A percentile compares a stretch with the other conserved stretches of the same genome.
phyloP scores from a whole-genome alignment of 2,113 vertebrate species.

The Isichthys henryi region DNA sequence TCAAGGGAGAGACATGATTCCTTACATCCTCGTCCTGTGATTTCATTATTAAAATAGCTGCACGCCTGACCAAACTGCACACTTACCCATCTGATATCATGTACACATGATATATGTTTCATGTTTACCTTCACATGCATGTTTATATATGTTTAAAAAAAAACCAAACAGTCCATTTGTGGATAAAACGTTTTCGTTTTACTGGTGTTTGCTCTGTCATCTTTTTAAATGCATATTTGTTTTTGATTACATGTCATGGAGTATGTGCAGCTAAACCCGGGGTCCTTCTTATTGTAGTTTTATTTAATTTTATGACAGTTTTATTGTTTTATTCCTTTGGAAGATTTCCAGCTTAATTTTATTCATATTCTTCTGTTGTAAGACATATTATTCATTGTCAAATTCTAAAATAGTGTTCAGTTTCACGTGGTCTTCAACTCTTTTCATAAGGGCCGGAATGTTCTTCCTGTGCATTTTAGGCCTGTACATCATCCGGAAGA shows the following conservation, averaged over 20 bases:
- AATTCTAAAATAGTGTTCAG: not conserved
- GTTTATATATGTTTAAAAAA: not conserved
- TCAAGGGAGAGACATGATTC: constrained; percentile 1
- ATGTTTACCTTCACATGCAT: not conserved
- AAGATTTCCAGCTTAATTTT: not conserved
- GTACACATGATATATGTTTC: not conserved
- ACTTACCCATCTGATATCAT: not conserved
- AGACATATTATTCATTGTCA: not conserved
- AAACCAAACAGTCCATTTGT: not conserved
- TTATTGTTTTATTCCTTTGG: not conserved
- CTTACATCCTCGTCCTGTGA: not conserved
- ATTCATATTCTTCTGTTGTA: not conserved
- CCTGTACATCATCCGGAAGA: not conserved
- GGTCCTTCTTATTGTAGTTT: not conserved
- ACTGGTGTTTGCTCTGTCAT: not conserved
- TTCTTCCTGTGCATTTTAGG: not conserved
- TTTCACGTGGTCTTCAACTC: not conserved
- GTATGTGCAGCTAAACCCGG: not conserved
- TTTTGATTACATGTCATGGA: not conserved
- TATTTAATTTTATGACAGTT: not conserved
- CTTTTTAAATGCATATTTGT: not conserved
- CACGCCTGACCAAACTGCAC: not conserved
- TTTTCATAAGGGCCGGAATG: not conserved
- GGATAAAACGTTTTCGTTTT: not conserved
- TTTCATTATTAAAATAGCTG: constrained; percentile 7